Percentiles rank a stretch among this genome's conserved stretches.
Conservation (phyloP, 2,113 vertebrate genomes). For the Stigmatopora nigra region DNA sequence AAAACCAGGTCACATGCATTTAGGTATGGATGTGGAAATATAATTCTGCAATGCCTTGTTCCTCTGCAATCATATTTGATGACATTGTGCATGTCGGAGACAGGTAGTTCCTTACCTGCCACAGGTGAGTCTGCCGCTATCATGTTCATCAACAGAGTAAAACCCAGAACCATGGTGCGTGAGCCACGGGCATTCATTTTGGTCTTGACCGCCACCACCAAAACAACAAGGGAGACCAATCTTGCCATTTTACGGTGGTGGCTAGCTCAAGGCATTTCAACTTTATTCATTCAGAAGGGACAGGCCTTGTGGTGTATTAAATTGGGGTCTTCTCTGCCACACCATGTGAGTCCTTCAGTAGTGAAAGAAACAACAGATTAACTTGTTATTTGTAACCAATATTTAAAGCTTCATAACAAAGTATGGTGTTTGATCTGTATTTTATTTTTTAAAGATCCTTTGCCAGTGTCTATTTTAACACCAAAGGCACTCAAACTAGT, state of each 20-base stretch:
- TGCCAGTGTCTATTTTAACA: neutral
- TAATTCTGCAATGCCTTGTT: neutral
- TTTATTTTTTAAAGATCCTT: neutral
- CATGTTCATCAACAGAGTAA: constrained; percentile 56
- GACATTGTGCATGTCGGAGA: constrained; percentile 6
- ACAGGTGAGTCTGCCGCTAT: constrained; percentile 56
- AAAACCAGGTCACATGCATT: neutral
- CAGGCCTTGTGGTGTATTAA: neutral
- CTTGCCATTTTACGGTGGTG: constrained; percentile 55
- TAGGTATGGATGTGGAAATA: neutral
- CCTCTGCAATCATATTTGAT: neutral
- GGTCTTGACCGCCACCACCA: constrained; percentile 39
- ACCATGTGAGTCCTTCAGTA: constrained; percentile 10
- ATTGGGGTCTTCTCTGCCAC: constrained; percentile 15
- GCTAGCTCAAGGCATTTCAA: constrained; percentile 63
- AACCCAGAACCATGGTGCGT: constrained; percentile 41
- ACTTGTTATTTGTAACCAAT: neutral
- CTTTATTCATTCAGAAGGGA: constrained; percentile 25
- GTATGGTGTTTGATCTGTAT: neutral
- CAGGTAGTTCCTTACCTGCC: constrained; percentile 61
- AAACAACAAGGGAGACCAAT: constrained; percentile 47
- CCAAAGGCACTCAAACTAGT: neutral
- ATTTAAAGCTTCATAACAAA: neutral
- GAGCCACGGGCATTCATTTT: constrained; percentile 15
- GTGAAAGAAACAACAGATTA: constrained; percentile 21